Conservation (phyloP, 2,797 vertebrate species). For the Percopsis omiscomaycus region DNA sequence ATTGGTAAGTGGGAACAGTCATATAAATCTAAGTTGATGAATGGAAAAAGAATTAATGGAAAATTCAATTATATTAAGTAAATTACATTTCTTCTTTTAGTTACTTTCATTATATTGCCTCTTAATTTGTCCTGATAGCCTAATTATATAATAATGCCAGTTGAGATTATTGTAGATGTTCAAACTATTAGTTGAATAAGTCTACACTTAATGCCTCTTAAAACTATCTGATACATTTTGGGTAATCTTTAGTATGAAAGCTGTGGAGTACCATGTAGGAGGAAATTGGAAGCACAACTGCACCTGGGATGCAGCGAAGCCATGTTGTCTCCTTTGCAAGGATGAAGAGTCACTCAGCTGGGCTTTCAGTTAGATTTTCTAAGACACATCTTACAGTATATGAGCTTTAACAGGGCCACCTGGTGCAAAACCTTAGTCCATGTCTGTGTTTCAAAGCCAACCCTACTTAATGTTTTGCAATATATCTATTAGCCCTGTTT, state of each 20-base stretch:
- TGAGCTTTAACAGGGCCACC: slow-evolving; percentile 28
- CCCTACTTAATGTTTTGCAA: not conserved
- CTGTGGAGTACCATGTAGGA: slow-evolving; percentile 16
- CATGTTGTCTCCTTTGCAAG: slow-evolving; percentile 12
- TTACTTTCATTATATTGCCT: not conserved
- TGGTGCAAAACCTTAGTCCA: slow-evolving; percentile 29
- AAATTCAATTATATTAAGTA: too few species aligned
- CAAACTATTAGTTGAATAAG: slow-evolving; percentile 25
- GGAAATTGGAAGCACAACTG: slow-evolving; percentile 26
- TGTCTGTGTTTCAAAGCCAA: slow-evolving; percentile 6
- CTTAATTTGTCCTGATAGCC: not conserved
- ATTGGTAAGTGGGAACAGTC: too few species aligned
- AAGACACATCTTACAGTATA: slow-evolving; percentile 25
- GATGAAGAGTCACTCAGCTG: slow-evolving; percentile 11
- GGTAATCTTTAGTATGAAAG: slow-evolving; percentile 37
- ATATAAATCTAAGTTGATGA: too few species aligned
- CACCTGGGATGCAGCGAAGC: slow-evolving; percentile 46
- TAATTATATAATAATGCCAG: too few species aligned
- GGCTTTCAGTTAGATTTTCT: slow-evolving; percentile 17
- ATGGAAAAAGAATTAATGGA: too few species aligned
- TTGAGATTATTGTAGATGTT: slow-evolving; percentile 51
- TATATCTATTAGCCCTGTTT: not conserved
- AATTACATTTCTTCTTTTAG: too few species aligned
- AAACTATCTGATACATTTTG: slow-evolving; percentile 46
- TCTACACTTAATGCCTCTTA: slow-evolving; percentile 20